Percentiles rank a stretch among this genome's conserved stretches.
phyloP scores from a whole-genome alignment of 2,888 invertebrate genomes.

The Stictocephala bisonia region DNA sequence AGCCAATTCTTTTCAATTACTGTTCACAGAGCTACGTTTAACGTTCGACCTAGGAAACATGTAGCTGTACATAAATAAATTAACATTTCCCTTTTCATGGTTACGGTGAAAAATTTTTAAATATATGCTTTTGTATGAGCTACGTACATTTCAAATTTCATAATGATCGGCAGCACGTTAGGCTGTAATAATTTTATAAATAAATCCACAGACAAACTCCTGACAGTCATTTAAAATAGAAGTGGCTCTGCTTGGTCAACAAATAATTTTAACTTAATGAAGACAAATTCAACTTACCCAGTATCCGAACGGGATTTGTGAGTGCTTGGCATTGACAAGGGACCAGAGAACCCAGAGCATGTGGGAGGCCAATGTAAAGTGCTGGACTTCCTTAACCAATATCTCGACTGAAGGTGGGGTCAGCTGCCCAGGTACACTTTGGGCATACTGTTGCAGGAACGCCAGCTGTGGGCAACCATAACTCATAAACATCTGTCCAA shows the following conservation, averaged over 20 bases:
- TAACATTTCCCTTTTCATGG: too few species aligned
- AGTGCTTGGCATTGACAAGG: conserved; percentile 86
- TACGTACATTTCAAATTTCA: too few species aligned
- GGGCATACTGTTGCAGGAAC: conserved; percentile 65
- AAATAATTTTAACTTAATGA: too few species aligned
- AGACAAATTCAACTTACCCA: conserved; percentile 82
- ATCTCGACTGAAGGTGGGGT: not conserved
- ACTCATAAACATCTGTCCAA: not conserved
- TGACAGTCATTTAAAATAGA: conserved; percentile 17
- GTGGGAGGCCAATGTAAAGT: conserved; percentile 89
- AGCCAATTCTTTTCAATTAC: too few species aligned
- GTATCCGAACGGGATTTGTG: conserved; percentile 93
- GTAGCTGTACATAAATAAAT: too few species aligned
- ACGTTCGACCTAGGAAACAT: too few species aligned
- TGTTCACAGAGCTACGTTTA: too few species aligned
- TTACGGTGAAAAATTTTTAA: too few species aligned
- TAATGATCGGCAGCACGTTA: too few species aligned
- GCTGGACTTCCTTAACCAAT: conserved; percentile 80
- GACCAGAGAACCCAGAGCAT: conserved; percentile 96
- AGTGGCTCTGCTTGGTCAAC: too few species aligned
- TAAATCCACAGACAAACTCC: not conserved
- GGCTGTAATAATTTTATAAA: not conserved
- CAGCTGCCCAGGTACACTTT: conserved; percentile 35
- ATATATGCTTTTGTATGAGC: too few species aligned
- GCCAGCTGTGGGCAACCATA: conserved; percentile 63